Conservation (phyloP, 2,888 invertebrate genomes). For the Laspeyria flexula region DNA sequence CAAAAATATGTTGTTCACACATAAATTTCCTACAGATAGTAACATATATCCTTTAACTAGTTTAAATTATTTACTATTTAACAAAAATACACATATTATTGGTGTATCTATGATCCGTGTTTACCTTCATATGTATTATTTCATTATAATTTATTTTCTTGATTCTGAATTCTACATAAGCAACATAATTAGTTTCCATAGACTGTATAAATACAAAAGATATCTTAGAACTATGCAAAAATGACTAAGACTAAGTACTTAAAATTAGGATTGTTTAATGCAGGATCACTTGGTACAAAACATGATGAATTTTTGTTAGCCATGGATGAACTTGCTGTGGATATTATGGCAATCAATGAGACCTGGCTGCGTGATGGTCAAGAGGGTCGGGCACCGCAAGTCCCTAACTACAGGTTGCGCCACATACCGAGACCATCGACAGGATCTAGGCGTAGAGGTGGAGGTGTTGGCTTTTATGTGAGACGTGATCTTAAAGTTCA, state of each 20-base stretch:
- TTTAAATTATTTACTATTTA: too few relatives aligned
- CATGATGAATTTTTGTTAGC: slow-evolving; percentile 6
- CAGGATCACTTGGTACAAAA: slow-evolving; percentile 2
- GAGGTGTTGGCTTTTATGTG: slow-evolving; percentile 1
- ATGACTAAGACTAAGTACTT: slow-evolving; percentile 1
- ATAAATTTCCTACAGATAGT: too few relatives aligned
- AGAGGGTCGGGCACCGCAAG: not conserved
- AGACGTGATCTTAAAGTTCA: not conserved
- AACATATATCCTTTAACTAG: too few relatives aligned
- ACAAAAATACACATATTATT: too few relatives aligned
- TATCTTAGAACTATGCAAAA: not conserved
- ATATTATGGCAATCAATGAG: too few relatives aligned
- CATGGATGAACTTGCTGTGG: not conserved
- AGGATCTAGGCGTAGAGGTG: not conserved
- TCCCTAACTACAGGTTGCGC: not conserved
- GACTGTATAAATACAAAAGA: not conserved
- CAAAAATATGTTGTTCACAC: too few relatives aligned
- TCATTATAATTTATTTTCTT: too few relatives aligned
- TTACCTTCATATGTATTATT: too few relatives aligned
- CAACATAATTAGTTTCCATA: not conserved
- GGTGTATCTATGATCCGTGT: too few relatives aligned
- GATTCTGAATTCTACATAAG: too few relatives aligned
- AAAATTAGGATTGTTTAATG: slow-evolving; percentile 7
- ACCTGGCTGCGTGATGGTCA: slow-evolving; percentile 4
- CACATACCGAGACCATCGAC: not conserved